Evolutionary conservation across 2,888 invertebrate species (phyloP), one percentile per base, ranked within the genome.

Genomic region (Drosophila mimetica): DNA sequence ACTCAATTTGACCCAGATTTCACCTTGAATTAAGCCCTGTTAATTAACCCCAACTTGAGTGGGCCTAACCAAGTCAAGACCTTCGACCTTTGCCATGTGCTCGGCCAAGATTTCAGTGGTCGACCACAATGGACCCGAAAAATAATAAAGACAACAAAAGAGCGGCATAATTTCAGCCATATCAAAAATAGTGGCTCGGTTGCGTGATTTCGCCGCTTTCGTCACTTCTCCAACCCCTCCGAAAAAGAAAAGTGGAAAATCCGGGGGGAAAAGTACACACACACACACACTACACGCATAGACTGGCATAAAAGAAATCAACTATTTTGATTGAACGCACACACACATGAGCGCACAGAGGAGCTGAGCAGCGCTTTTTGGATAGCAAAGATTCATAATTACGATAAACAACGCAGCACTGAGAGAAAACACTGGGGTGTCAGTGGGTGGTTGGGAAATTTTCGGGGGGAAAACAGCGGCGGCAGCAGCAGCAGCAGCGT

Each of bases 381-480:
- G 75, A 70, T 67, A 67, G 65, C 71, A 76, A 63, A 65, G 65
- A 79, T 79, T 76, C 83, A 82, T 71, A 83, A 79, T 71, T 71
- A 67, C 61, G 60, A 79, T 79, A 71, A 71, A 60, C 58, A 51
- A 47, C 41, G 46, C 55, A 41, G 47, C 53, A 55, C 55, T 51
- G 52, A 18, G 54, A 37, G 4, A 57, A 55, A 53, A 11, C 16
- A 9, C 13, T n/a, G 14, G 8, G 30, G 36, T 18, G 22, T 16
- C 44, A 30, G 5, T 8, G 28, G 14, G 44, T 14, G 16, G 42
- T 39, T 47, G 37, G 20, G 37, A 46, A 37, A 63, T 53, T 60
- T 50, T 67, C 6, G 28, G 44, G 14, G 11, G 9, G 14, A 9
- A 65, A 54, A 64, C 30, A 61, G 34, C 39, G 42, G 22, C 39